Evolutionary conservation across 2,797 vertebrate species (phyloP).

Genomic region (Ciconia nigra): DNA sequence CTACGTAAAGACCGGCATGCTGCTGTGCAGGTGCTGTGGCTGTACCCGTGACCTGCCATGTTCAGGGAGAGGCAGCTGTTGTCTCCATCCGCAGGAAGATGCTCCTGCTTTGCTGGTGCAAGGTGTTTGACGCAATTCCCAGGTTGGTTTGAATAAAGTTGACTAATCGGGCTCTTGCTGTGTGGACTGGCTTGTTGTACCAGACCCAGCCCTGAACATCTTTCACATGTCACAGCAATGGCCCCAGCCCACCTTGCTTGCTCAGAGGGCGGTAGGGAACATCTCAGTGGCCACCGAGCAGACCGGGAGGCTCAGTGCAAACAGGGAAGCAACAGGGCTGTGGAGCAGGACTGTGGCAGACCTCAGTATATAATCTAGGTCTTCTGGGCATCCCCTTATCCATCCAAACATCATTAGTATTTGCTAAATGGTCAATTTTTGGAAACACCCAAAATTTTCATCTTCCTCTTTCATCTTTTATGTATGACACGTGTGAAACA

Average conservation of each 20-base stretch:
- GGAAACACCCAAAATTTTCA: background rate
- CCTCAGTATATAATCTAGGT: background rate
- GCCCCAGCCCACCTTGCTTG: background rate
- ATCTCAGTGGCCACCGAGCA: fast-evolving
- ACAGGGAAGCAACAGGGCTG: background rate
- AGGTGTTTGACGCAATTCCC: background rate
- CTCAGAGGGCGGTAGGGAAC: background rate
- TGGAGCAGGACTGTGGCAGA: background rate
- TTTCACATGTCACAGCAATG: background rate
- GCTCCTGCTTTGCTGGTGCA: background rate
- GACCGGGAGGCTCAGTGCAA: background rate
- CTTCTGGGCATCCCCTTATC: background rate
- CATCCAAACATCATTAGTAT: background rate
- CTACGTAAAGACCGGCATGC: fast-evolving
- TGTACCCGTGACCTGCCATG: fast-evolving
- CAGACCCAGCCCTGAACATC: background rate
- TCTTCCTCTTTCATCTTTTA: background rate
- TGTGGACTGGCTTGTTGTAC: background rate
- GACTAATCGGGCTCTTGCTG: background rate
- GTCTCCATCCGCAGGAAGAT: fast-evolving
- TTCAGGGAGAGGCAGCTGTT: too few species aligned
- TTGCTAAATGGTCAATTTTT: background rate
- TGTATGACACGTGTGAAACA: background rate
- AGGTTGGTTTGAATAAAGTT: background rate
- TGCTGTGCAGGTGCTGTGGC: background rate